These are phyloP conservation scores for Boloria selene DNA, from an alignment of 2,888 invertebrate genomes.

Conservation along the genomic window DNA sequence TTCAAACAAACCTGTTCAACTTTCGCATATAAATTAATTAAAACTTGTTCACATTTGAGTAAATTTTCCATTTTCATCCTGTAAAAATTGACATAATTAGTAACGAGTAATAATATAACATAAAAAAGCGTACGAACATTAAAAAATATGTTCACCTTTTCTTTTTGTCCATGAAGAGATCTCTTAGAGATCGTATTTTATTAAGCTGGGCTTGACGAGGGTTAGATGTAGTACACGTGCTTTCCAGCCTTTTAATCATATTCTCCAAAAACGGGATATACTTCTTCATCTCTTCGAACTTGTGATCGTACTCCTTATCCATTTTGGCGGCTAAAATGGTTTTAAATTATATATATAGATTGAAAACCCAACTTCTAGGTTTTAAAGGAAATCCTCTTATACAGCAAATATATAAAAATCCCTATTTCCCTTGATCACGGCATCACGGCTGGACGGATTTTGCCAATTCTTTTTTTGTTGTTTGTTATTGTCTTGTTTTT, in stretches of 20 bases:
- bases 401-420: too few species aligned
- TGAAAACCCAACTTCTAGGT: too few species aligned
- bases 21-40: slow-evolving; percentile 85
- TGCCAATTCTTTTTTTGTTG: too few species aligned
- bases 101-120: neutral
- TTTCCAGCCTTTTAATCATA: slow-evolving; percentile 85
- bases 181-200: slow-evolving; percentile 85
- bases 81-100: slow-evolving; percentile 32
- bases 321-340: slow-evolving; percentile 59
- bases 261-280: slow-evolving; percentile 88
- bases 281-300: slow-evolving; percentile 85
- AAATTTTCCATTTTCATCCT: slow-evolving; percentile 87
- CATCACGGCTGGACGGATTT: too few species aligned
- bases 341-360: neutral
- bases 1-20: slow-evolving; percentile 80
- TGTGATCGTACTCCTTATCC: slow-evolving; percentile 80
- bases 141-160: slow-evolving; percentile 72
- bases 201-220: slow-evolving; percentile 83
- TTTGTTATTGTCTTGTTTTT: too few species aligned
- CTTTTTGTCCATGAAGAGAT: slow-evolving; percentile 83
- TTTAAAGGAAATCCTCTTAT: too few species aligned
- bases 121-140: neutral
- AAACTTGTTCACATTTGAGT: slow-evolving; percentile 86
- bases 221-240: slow-evolving; percentile 67
- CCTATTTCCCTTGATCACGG: too few species aligned